These are phyloP conservation scores for Excalfactoria chinensis DNA, from an alignment of 2,113 vertebrate species.

Conservation along the genomic window DNA sequence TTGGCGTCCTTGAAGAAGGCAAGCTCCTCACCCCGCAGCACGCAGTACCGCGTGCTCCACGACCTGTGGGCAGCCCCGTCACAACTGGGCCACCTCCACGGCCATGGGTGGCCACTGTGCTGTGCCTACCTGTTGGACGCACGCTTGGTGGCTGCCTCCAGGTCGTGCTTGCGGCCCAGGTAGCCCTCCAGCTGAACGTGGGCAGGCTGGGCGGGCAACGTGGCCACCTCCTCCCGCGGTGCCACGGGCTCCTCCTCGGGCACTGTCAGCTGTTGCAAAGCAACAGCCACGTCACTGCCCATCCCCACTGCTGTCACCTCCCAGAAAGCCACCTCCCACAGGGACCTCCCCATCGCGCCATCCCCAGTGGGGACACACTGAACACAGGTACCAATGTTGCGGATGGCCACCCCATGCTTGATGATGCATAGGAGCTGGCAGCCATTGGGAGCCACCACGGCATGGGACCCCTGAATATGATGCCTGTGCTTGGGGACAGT, in stretches of 20 bases:
- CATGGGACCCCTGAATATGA: not conserved
- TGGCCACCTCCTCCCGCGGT: slow-evolving; percentile 68
- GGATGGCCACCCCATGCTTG: fast-evolving
- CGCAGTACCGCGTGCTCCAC: slow-evolving; percentile 94
- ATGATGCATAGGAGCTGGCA: not conserved
- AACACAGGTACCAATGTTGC: not conserved
- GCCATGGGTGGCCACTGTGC: fast-evolving
- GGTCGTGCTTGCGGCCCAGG: slow-evolving; percentile 91
- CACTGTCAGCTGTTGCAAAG: not conserved
- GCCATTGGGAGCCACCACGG: not conserved
- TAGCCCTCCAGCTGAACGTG: slow-evolving; percentile 86
- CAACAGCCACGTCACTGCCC: not conserved
- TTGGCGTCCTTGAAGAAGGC: slow-evolving; percentile 93
- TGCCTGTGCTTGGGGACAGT: not conserved
- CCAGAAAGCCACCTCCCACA: fast-evolving
- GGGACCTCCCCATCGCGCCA: fast-evolving
- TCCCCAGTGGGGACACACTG: fast-evolving
- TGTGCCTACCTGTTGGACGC: slow-evolving; percentile 87
- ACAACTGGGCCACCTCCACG: fast-evolving
- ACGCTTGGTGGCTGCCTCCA: slow-evolving; percentile 90
- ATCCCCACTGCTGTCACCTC: fast-evolving
- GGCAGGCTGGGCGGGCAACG: slow-evolving; percentile 73
- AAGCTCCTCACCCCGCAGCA: slow-evolving; percentile 88
- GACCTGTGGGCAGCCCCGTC: slow-evolving; percentile 78
- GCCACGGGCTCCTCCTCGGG: not conserved